Evolutionary conservation across 1,140 invertebrate genomes (phyloP).

Genomic region (Zaprionus capensis): DNA sequence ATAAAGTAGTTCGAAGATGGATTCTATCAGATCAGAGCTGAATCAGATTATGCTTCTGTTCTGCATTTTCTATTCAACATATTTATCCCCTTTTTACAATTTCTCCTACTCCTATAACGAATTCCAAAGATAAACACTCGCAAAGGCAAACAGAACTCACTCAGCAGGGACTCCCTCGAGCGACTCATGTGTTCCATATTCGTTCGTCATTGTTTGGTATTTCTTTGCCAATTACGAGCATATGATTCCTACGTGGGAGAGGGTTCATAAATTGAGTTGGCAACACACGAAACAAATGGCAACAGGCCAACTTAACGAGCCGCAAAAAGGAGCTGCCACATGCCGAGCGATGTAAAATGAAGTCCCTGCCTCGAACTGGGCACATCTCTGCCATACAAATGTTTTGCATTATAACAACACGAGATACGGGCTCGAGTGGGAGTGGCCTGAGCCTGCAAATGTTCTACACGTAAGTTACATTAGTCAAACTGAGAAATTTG

Average conservation of each 20-base stretch:
- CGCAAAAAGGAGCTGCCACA: constrained; percentile 63
- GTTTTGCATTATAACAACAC: constrained; percentile 73
- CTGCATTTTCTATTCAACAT: neutral
- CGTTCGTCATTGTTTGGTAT: constrained; percentile 3
- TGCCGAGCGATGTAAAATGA: constrained; percentile 42
- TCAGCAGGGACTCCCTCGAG: neutral
- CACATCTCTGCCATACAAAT: constrained; percentile 62
- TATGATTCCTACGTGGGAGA: constrained; percentile 16
- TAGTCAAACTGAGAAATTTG: constrained; percentile 70
- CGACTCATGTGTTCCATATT: constrained; percentile 2
- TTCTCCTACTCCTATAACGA: neutral
- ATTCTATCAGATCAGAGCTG: too few relatives aligned
- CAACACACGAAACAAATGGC: constrained; percentile 70
- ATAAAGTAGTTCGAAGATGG: neutral
- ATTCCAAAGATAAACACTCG: neutral
- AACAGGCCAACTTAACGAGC: constrained; percentile 66
- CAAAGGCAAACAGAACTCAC: neutral
- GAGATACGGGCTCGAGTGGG: neutral
- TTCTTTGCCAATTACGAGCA: constrained; percentile 12
- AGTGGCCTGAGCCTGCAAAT: constrained; percentile 23
- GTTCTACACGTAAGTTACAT: constrained; percentile 73
- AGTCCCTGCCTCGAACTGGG: constrained; percentile 42
- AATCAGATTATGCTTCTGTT: neutral
- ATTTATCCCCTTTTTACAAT: neutral
- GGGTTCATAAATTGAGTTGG: constrained; percentile 72